Percentiles rank a stretch among this genome's conserved stretches.
Conservation (phyloP, 2,797 vertebrate species). For the Vespertilio murinus region DNA sequence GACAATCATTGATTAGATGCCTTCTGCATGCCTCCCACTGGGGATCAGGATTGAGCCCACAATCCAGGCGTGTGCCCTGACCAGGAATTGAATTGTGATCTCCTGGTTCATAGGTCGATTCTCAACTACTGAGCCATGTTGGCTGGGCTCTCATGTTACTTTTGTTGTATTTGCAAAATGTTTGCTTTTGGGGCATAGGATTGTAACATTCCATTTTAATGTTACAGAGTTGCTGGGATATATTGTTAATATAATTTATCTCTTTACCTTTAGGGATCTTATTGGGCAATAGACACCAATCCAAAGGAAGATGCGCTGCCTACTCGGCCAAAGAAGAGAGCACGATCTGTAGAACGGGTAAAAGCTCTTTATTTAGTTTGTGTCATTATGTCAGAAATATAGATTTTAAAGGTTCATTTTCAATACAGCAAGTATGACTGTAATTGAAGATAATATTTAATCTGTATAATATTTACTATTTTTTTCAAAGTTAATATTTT, state of each 20-base stretch:
- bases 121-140: too few relatives aligned
- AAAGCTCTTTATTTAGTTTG: slow-evolving; percentile 66
- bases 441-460: slow-evolving; percentile 1
- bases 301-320: slow-evolving; percentile 94
- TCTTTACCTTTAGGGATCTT: slow-evolving; percentile 89
- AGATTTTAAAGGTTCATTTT: slow-evolving; percentile 39
- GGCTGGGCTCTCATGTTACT: not conserved
- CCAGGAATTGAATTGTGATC: too few relatives aligned
- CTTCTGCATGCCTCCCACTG: too few relatives aligned
- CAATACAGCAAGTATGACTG: not conserved
- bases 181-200: slow-evolving; percentile 47
- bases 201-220: slow-evolving; percentile 48
- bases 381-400: not conserved
- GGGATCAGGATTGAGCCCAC: too few relatives aligned
- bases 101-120: too few relatives aligned
- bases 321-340: slow-evolving; percentile 95
- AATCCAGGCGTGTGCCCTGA: too few relatives aligned
- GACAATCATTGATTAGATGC: too few relatives aligned
- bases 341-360: slow-evolving; percentile 94
- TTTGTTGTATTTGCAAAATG: slow-evolving; percentile 29
- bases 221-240: not conserved
- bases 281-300: slow-evolving; percentile 96
- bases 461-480: slow-evolving; percentile 16
- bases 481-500: slow-evolving; percentile 27
- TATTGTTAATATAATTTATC: slow-evolving; percentile 55